Conservation (phyloP, 1,140 invertebrate species). For the Nephila pilipes region DNA sequence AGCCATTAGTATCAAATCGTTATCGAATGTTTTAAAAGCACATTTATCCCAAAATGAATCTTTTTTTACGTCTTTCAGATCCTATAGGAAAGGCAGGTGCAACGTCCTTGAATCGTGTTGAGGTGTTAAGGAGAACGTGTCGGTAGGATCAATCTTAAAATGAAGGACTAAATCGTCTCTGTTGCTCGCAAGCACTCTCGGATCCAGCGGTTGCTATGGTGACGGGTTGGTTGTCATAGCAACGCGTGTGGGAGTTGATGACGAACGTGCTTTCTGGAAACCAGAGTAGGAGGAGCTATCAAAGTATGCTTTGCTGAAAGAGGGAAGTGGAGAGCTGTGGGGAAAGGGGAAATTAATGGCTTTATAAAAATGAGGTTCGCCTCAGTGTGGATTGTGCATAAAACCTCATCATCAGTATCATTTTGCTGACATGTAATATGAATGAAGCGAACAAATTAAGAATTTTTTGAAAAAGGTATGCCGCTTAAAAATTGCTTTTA, state of each 20-base stretch:
- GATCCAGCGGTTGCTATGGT: constrained; percentile 52
- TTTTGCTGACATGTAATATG: constrained; percentile 20
- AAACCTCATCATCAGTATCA: neutral
- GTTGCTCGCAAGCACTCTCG: constrained; percentile 60
- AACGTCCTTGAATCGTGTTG: constrained; percentile 40
- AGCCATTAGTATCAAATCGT: neutral
- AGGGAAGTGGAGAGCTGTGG: neutral
- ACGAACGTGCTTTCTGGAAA: constrained; percentile 57
- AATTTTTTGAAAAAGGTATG: neutral
- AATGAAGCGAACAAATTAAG: neutral
- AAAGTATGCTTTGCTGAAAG: neutral
- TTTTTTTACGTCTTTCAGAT: constrained; percentile 43
- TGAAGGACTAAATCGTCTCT: constrained; percentile 57
- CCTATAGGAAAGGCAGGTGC: constrained; percentile 19
- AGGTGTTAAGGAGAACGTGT: constrained; percentile 53
- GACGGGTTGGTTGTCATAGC: constrained; percentile 30
- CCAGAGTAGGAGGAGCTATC: constrained; percentile 43
- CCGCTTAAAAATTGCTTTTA: neutral
- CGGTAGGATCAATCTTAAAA: constrained; percentile 69
- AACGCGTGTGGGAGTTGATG: constrained; percentile 41
- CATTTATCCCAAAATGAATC: neutral
- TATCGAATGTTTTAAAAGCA: no score
- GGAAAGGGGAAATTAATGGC: constrained; percentile 7
- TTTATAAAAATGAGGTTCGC: neutral
- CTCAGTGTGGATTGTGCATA: neutral